These are phyloP conservation scores for Australoheros scitulus DNA, from an alignment of 2,113 vertebrate species.

Conservation along the genomic window DNA sequence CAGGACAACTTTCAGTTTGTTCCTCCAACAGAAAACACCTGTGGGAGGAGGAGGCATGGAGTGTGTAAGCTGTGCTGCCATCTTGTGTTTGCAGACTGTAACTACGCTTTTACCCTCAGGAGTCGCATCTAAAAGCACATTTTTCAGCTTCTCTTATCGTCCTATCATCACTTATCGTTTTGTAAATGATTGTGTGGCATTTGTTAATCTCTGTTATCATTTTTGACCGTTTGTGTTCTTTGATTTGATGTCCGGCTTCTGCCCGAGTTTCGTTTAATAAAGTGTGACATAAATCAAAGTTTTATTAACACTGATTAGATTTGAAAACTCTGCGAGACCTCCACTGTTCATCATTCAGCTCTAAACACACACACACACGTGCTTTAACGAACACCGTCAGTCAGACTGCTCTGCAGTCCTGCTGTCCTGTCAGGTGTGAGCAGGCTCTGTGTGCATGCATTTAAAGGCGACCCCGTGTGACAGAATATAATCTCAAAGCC, in stretches of 20 bases:
- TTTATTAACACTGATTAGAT: background rate
- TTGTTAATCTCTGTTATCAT: rapidly evolving
- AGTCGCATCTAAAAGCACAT: no score
- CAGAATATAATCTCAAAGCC: no score
- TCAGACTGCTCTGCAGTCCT: no score
- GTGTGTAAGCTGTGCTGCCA: background rate
- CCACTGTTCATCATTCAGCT: no score
- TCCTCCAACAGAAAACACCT: no score
- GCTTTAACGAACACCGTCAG: no score
- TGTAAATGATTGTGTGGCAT: background rate
- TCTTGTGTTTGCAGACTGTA: background rate
- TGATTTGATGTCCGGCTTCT: background rate
- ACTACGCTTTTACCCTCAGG: background rate
- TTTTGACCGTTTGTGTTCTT: no score
- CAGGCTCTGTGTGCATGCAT: no score
- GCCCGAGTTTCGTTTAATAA: background rate
- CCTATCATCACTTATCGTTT: background rate
- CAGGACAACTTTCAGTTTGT: background rate
- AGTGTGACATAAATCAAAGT: rapidly evolving
- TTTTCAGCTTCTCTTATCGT: background rate
- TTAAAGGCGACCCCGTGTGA: no score
- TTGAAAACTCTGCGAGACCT: background rate
- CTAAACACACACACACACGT: no score
- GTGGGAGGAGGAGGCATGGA: background rate
- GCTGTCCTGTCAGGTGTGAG: no score